Evolutionary conservation across 2,888 invertebrate species (phyloP).

Genomic region (Saturnia japonica): DNA sequence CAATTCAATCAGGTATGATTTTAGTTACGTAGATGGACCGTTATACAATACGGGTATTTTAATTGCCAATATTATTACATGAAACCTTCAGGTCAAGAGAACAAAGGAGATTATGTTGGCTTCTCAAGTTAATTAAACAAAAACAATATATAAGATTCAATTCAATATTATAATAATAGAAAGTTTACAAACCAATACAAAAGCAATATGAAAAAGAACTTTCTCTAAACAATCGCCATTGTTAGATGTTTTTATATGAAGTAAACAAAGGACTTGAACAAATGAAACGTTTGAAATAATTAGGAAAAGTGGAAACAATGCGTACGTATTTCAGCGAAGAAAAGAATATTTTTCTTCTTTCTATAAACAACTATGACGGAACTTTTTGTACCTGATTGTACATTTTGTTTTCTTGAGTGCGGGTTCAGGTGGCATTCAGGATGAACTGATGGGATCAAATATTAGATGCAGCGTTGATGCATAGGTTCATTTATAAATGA

Average conservation of each 20-base stretch:
- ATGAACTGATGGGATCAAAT: conserved; percentile 48
- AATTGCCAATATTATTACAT: neutral
- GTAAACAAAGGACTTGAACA: conserved; percentile 9
- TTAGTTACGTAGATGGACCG: neutral
- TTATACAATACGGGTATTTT: neutral
- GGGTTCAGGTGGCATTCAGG: conserved; percentile 45
- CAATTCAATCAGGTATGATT: neutral
- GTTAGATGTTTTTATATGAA: conserved; percentile 5
- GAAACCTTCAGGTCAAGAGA: neutral
- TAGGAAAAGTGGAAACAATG: conserved; percentile 4
- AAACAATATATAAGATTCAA: neutral
- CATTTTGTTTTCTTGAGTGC: conserved; percentile 28
- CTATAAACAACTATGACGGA: conserved; percentile 13
- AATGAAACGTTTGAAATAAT: conserved; percentile 13
- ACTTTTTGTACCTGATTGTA: conserved; percentile 18
- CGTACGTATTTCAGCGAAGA: neutral
- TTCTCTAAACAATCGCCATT: conserved; percentile 1
- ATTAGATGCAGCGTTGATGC: conserved; percentile 51
- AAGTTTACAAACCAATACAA: neutral
- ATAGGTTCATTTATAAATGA: conserved; percentile 27
- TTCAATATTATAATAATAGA: neutral
- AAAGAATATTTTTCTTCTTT: neutral
- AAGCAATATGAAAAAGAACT: conserved; percentile 4
- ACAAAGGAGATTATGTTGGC: neutral
- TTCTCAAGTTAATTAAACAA: conserved; percentile 5